Conservation (phyloP, 1,140 invertebrate genomes). For the Ectropis grisescens region DNA sequence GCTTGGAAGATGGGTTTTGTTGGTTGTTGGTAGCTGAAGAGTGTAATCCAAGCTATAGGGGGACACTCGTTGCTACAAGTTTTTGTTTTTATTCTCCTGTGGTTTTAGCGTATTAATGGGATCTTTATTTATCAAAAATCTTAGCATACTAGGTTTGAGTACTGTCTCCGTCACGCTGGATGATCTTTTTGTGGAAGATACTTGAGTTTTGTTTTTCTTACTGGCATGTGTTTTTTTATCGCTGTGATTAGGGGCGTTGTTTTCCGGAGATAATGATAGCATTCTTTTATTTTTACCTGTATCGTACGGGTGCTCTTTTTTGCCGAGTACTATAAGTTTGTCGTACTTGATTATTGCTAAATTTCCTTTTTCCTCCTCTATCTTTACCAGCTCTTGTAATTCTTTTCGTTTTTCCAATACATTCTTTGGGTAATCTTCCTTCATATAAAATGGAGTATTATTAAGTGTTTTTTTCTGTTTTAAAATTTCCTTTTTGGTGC, state of each 20-base stretch:
- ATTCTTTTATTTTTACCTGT: no score
- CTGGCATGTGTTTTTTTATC: background rate
- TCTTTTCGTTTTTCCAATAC: background rate
- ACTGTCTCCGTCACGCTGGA: background rate
- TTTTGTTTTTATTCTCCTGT: conserved; percentile 3
- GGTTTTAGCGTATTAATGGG: no score
- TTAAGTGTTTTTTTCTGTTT: background rate
- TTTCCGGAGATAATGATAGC: background rate
- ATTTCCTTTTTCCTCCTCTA: background rate
- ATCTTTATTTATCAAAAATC: no score
- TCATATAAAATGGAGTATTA: background rate
- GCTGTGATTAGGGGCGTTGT: background rate
- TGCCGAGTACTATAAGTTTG: background rate
- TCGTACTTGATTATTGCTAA: background rate
- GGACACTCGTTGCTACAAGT: conserved; percentile 8
- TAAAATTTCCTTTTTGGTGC: background rate
- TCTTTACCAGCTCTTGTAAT: background rate
- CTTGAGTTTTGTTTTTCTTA: background rate
- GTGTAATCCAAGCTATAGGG: conserved; percentile 3
- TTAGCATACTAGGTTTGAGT: no score
- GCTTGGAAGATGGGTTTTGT: background rate
- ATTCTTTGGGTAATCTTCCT: background rate
- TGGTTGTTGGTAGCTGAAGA: background rate
- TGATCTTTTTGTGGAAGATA: background rate
- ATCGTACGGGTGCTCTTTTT: no score